Conservation (phyloP, 2,888 invertebrate genomes). For the Osmoderma eremita region DNA sequence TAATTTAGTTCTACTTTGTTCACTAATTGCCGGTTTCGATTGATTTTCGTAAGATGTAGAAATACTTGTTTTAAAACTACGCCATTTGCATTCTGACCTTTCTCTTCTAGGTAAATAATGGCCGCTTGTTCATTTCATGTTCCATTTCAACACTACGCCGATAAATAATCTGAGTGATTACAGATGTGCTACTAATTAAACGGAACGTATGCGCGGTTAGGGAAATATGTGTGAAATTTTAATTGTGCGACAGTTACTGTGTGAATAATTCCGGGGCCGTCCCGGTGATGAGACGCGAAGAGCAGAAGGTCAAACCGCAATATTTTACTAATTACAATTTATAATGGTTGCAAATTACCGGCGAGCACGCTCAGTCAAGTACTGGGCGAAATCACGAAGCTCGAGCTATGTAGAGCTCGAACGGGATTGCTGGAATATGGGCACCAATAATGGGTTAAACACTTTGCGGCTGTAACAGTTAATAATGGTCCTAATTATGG, state of each 20-base stretch:
- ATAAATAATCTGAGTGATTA: slow-evolving; percentile 21
- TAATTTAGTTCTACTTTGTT: no score
- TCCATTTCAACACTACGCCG: slow-evolving; percentile 9
- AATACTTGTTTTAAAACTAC: no score
- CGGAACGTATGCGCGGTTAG: slow-evolving; percentile 2
- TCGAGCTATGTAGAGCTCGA: slow-evolving; percentile 2
- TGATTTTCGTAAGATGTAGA: no score
- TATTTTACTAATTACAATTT: slow-evolving; percentile 45
- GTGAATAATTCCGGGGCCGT: background rate
- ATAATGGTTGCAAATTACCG: slow-evolving; percentile 43
- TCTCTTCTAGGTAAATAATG: no score
- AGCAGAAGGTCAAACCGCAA: slow-evolving; percentile 35
- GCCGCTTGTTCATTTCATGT: slow-evolving; percentile 10
- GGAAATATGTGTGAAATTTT: slow-evolving; percentile 39
- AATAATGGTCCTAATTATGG: slow-evolving; percentile 43
- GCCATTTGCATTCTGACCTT: no score
- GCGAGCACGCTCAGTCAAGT: slow-evolving; percentile 12
- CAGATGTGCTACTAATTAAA: slow-evolving; percentile 24
- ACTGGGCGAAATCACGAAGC: background rate
- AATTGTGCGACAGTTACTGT: slow-evolving; percentile 35
- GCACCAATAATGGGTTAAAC: slow-evolving; percentile 40
- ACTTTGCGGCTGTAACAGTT: slow-evolving; percentile 42
- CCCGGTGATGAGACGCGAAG: background rate
- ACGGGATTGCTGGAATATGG: slow-evolving; percentile 34
- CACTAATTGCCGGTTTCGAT: no score